Evolutionary conservation across 2,113 vertebrate species (phyloP).

Genomic region (Strix aluco): DNA sequence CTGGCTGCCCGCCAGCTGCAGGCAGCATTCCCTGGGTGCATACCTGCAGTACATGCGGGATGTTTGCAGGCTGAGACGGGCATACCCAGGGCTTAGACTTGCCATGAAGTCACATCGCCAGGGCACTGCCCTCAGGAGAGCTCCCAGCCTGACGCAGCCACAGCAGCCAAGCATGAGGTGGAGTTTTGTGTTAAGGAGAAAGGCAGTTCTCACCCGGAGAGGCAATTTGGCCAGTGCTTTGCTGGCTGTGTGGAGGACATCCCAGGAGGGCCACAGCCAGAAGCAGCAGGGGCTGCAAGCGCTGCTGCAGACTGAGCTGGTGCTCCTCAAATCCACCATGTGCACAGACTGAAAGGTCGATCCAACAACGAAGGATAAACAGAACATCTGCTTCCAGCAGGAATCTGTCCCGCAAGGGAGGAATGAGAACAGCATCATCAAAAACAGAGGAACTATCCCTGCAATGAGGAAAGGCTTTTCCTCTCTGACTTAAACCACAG

Average conservation of each 20-base stretch:
- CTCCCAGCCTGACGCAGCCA: neutral
- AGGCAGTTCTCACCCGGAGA: neutral
- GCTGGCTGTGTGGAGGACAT: rapidly evolving
- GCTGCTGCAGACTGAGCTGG: neutral
- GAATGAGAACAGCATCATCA: neutral
- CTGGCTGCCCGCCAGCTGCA: neutral
- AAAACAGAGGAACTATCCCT: neutral
- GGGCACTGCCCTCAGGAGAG: neutral
- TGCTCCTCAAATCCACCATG: neutral
- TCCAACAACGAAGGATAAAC: neutral
- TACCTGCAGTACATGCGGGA: rapidly evolving
- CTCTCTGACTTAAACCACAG: neutral
- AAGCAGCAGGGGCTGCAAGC: rapidly evolving
- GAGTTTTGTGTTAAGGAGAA: neutral
- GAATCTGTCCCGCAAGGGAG: neutral
- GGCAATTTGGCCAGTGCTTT: rapidly evolving
- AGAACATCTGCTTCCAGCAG: neutral
- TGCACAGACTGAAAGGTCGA: neutral
- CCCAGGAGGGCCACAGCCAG: neutral
- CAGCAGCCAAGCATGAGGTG: neutral
- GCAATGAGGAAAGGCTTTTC: neutral
- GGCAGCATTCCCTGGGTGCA: neutral
- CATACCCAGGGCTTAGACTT: rapidly evolving
- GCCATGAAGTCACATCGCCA: rapidly evolving
- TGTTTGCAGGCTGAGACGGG: neutral